Base-by-base conservation (phyloP, 2,797 vertebrate genomes). In the Capromys pilorides region DNA sequence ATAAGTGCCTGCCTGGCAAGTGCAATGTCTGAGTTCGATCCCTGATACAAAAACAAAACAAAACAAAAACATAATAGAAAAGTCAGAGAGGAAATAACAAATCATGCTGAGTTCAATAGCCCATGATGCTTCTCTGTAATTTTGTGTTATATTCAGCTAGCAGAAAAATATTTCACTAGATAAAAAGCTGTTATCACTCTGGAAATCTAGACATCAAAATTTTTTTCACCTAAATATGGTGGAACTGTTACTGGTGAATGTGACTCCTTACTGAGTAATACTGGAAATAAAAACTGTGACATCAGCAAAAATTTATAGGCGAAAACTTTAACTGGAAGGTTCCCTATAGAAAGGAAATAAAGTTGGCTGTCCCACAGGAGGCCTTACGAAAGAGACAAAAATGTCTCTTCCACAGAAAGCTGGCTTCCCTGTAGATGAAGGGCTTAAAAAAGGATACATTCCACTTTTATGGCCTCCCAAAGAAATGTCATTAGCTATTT, bases 201-300 rank as follows among this genome's bases (percentile, higher is more conserved):
- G 71, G 61, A 89, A 71, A 24, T 80, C 66, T 41, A 24, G 24
- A 49, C 54, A 5, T n/a, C 64, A 75, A 91, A 51, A 66, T 64
- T 82, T 41, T 86, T 92, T 93, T 86, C 62, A 41, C 54, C 62
- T 75, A 88, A 96, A 64, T 62, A 67, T 33, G 33, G 22, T 19
- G 14, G 59, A 49, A 14, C 49, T 41, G 11, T 71, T 22, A 39
- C 21, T 2, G 19, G 36, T 24, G 8, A 71, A 21, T 12, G 21
- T 71, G 69, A 21, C n/a, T 71, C 21, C 22, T 71, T 41, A 36
- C 69, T 41, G 22, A 73, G 36, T 73, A 22, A 41, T 41, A 26
- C 67, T 39, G 67, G 67, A 39, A 39, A 39, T 71, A 9, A 73
- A 41, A 41, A 73, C 36, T 41, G n/a, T 41, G 22, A 10, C 69